Evolutionary conservation across 2,797 vertebrate genomes (phyloP).

Genomic region (Cryptoprocta ferox): DNA sequence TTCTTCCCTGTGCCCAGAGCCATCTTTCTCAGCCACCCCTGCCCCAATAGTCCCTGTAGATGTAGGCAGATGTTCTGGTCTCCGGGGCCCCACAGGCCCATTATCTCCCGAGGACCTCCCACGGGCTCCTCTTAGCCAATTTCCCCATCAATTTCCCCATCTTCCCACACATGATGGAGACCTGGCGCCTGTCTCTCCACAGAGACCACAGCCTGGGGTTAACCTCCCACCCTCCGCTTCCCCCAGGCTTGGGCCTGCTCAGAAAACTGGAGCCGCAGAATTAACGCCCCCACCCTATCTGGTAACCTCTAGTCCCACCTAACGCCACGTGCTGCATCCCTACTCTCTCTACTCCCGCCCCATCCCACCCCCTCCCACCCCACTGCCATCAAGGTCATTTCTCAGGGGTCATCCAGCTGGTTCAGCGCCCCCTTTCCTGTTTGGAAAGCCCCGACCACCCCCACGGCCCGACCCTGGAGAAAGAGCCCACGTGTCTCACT

Average conservation of each 20-base stretch:
- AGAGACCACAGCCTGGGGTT: too few species aligned
- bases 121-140: not conserved
- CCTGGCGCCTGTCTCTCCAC: not conserved
- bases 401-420: fast-evolving
- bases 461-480: not conserved
- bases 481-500: too few species aligned
- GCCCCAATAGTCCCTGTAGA: fast-evolving
- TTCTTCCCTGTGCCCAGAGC: not conserved
- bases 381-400: not conserved
- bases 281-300: not conserved
- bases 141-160: not conserved
- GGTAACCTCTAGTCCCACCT: not conserved
- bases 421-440: not conserved
- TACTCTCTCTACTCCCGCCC: too few species aligned
- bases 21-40: not conserved
- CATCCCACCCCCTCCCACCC: too few species aligned
- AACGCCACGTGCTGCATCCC: not conserved
- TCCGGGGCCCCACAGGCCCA: not conserved
- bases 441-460: not conserved
- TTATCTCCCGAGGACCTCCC: not conserved
- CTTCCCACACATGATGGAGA: not conserved
- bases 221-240: not conserved
- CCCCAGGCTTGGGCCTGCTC: too few species aligned
- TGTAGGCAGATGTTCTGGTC: not conserved
- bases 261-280: not conserved